Percentiles rank a stretch among this genome's conserved stretches.
Evolutionary conservation across 2,888 invertebrate species (phyloP).

Genomic region (Nomada ferruginata): DNA sequence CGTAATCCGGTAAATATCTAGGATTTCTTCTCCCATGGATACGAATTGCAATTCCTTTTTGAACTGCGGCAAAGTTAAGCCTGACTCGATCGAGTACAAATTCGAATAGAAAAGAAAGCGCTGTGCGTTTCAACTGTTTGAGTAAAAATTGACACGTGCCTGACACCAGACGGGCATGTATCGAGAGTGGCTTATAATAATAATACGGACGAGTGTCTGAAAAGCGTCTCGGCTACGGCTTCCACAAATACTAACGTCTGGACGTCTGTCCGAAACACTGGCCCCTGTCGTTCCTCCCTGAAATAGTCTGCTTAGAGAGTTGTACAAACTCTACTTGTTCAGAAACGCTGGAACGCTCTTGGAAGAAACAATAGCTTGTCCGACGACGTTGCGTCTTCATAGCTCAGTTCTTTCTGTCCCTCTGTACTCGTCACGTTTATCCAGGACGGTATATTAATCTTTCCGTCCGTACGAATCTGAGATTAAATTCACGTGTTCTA

Average conservation of each 20-base stretch:
- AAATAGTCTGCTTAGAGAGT: constrained; percentile 59
- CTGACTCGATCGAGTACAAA: background rate
- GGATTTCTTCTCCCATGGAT: background rate
- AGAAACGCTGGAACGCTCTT: constrained; percentile 37
- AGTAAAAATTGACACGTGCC: background rate
- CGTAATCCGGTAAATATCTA: background rate
- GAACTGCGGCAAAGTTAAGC: background rate
- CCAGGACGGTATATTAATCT: background rate
- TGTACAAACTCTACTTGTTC: constrained; percentile 48
- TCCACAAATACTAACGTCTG: constrained; percentile 10
- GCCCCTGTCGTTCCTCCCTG: constrained; percentile 2
- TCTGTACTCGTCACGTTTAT: constrained; percentile 40
- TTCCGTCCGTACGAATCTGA: background rate
- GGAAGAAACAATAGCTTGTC: constrained; percentile 54
- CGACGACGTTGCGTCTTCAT: constrained; percentile 19
- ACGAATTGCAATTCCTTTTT: background rate
- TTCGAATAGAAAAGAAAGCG: background rate
- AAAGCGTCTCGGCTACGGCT: constrained; percentile 11
- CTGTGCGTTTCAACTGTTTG: background rate
- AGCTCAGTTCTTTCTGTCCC: background rate
- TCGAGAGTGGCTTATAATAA: background rate
- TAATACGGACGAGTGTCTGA: constrained; percentile 14
- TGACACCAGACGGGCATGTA: background rate
- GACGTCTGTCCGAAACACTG: background rate
- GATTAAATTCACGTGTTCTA: constrained; percentile 47